Evolutionary conservation across 1,140 invertebrate species (phyloP).

Genomic region (Bombus cullumanus): DNA sequence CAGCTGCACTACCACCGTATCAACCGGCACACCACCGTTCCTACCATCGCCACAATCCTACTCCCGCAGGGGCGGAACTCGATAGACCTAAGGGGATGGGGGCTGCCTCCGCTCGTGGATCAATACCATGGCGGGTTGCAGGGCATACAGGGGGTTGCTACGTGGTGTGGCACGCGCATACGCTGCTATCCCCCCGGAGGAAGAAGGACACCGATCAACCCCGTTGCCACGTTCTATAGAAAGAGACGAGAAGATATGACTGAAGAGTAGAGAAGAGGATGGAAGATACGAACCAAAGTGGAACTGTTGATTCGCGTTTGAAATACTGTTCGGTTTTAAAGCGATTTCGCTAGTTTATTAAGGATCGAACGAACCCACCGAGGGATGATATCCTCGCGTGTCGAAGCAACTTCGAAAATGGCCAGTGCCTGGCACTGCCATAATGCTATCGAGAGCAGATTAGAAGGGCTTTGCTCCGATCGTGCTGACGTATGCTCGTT

Average conservation of each 20-base stretch:
- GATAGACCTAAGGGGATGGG: slow-evolving; percentile 46
- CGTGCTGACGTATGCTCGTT: background rate
- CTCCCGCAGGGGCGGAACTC: slow-evolving; percentile 52
- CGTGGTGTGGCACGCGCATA: slow-evolving; percentile 64
- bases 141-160: slow-evolving; percentile 47
- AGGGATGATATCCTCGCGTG: slow-evolving; percentile 22
- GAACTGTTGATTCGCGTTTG: slow-evolving; percentile 55
- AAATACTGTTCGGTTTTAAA: slow-evolving; percentile 40
- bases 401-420: background rate
- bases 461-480: background rate
- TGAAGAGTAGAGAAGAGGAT: slow-evolving; percentile 24
- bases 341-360: slow-evolving; percentile 47
- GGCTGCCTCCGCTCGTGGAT: slow-evolving; percentile 56
- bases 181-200: slow-evolving; percentile 24
- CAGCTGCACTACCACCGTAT: slow-evolving; percentile 36
- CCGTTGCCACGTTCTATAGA: background rate
- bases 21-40: slow-evolving; percentile 11
- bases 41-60: slow-evolving; percentile 48
- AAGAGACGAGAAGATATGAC: too few relatives aligned
- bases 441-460: slow-evolving; percentile 31
- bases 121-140: slow-evolving; percentile 66
- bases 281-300: slow-evolving; percentile 17
- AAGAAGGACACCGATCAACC: slow-evolving; percentile 31
- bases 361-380: slow-evolving; percentile 18
- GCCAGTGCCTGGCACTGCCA: slow-evolving; percentile 39